Base-by-base conservation (phyloP, 2,888 invertebrate genomes). In the Hipparchia sbordonii region DNA sequence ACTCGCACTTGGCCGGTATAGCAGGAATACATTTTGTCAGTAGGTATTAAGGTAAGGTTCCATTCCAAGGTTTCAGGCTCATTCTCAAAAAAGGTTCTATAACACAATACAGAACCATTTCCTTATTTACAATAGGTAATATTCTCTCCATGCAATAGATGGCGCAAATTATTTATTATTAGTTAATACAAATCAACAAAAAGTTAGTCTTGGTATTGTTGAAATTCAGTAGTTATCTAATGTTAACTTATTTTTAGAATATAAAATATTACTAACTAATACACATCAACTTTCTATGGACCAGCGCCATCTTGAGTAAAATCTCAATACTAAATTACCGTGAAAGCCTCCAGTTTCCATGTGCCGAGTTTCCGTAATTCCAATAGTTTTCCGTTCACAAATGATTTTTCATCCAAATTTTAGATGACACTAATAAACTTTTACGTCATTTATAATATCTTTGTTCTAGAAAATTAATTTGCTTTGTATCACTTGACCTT, bases 241-340 rank as follows among this genome's bases (percentile, higher is more conserved):
- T 23, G 23, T 7, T 48, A 48, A 48, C 7, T 48, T 48, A 48
- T 48, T 48, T 48, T 48, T 48, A 7, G 8, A 48, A 48, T 48
- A 6, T 48, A 7, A 7, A 48, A 48, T 48, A 48, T 48, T 48
- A 6, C 8, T 48, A 7, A 7, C 3, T 6, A 23, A 1, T 8
- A 48, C 3, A 8, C 48, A 48, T 48, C 6, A 48, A 48, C 8
- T 6, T 23, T 1, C 48, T 8, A 48, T 48, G 48, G 8, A 48
- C 8, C 48, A 76, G 67, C 78, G 81, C 80, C 81, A 81, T 79
- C 81, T 81, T 33, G 70, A 72, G 67, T 60, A 60, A 71, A 73
- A 57, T 68, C 65, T 48, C 23, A 4, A 60, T 9, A 75, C 70
- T 71, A 72, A 67, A 48, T 33, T 56, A 51, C 73, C 70, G 59